phyloP scores from a whole-genome alignment of 92 coral and sea anemone genomes.

The Umimayanthus chanpuru region DNA sequence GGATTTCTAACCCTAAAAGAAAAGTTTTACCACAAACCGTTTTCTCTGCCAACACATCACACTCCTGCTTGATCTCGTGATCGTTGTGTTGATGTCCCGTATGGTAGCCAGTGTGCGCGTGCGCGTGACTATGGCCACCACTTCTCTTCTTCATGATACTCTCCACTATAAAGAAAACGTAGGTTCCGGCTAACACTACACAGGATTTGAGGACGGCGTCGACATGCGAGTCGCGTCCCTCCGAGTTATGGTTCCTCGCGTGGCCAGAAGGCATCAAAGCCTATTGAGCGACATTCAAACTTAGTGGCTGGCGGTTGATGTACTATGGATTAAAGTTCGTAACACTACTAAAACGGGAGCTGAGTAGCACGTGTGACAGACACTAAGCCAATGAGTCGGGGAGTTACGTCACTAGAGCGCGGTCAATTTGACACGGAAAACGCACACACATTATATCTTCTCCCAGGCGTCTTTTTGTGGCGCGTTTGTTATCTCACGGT shows the following conservation, averaged over 20 bases:
- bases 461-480: no score
- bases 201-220: conserved; percentile 75
- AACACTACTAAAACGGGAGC: no score
- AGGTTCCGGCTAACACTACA: conserved; percentile 85
- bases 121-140: conserved; percentile 18
- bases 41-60: not conserved
- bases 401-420: no score
- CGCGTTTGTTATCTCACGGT: no score
- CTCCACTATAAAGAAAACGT: conserved; percentile 84
- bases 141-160: conserved; percentile 66
- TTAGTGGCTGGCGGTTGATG: not conserved
- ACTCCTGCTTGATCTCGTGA: conserved; percentile 7
- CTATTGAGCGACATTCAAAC: not conserved
- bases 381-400: no score
- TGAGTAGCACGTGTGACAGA: no score
- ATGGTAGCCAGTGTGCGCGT: conserved; percentile 25
- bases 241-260: conserved; percentile 1
- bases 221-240: conserved; percentile 40
- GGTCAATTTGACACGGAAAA: no score
- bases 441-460: no score
- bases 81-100: conserved; percentile 11
- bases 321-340: no score
- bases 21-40: conserved; percentile 7
- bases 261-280: conserved; percentile 10
- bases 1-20: not conserved